Percentiles rank a stretch among this genome's conserved stretches.
These are phyloP conservation scores for Drosophila eohydei DNA, from an alignment of 2,888 invertebrate genomes.

Conservation along the genomic window DNA sequence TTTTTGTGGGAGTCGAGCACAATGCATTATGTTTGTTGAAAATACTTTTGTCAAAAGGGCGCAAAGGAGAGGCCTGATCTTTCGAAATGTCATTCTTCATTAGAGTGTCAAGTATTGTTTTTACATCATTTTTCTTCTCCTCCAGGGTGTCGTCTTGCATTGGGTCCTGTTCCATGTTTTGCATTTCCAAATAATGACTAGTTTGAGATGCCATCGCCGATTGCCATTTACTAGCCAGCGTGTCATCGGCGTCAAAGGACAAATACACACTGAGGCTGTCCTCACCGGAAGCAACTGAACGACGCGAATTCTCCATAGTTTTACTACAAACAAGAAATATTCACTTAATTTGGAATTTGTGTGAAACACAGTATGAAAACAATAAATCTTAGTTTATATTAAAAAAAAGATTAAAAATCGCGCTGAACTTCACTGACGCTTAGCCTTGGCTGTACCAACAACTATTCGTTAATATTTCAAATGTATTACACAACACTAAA, in stretches of 20 bases:
- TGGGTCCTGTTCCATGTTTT: slow-evolving; percentile 39
- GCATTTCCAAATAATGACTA: slow-evolving; percentile 46
- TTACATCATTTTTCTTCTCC: slow-evolving; percentile 35
- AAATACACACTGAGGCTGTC: slow-evolving; percentile 76
- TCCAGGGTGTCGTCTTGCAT: slow-evolving; percentile 66
- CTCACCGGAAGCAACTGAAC: slow-evolving; percentile 52
- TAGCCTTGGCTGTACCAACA: slow-evolving; percentile 64
- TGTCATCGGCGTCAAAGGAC: slow-evolving; percentile 78
- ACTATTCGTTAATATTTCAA: slow-evolving; percentile 71
- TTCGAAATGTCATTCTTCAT: slow-evolving; percentile 27
- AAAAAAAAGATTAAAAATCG: slow-evolving; percentile 15
- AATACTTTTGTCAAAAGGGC: slow-evolving; percentile 72
- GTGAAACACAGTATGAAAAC: not conserved
- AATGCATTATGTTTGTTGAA: slow-evolving; percentile 74
- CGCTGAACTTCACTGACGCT: slow-evolving; percentile 37
- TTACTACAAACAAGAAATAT: not conserved
- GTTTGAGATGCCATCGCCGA: slow-evolving; percentile 53
- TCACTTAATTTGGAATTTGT: not conserved
- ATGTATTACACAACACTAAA: slow-evolving; percentile 65
- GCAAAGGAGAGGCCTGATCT: slow-evolving; percentile 60
- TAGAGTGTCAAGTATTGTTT: slow-evolving; percentile 29
- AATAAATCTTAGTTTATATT: slow-evolving; percentile 3
- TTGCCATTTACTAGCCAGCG: slow-evolving; percentile 73
- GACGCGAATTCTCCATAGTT: slow-evolving; percentile 66
- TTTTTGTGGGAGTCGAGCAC: slow-evolving; percentile 80